Evolutionary conservation across 2,113 vertebrate species (phyloP), one percentile per base, ranked within the genome.

Genomic region (Hucho hucho): DNA sequence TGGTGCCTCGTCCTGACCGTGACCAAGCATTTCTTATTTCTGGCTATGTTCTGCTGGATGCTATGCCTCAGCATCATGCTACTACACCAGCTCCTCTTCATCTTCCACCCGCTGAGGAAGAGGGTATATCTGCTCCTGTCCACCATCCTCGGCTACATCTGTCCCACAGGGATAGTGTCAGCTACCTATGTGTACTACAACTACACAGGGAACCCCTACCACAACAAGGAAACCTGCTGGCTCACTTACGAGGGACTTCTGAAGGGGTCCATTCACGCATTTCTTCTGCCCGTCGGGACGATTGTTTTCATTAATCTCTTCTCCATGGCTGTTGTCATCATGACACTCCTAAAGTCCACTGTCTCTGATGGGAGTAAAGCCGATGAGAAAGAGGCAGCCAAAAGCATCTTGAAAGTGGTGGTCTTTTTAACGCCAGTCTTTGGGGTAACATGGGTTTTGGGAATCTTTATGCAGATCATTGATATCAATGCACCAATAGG

Each of bases 11-110:
- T 88, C 0, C 70, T 95, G 49, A 93, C 95, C 0, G 76, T 96
- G 26, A 93, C 94, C 47, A 92, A 95, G 74, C 97, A 99, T 67
- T 94, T 97, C 49, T 97, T 95, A 85, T 98, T 89, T 85, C 90
- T 97, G 59, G 91, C 94, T 4, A 95, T 95, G 89, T 99, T 98
- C 77, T 94, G 95, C 91, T 99, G 98, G 97, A 99, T 96, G 96
- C 86, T 98, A 53, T 95, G 94, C 22, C 84, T 97, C 78, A 97
- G 97, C 49, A 84, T 95, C 59, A 95, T 98, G 92, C 95, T 99
- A 1, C 93, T 98, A 75, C 96, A 98, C 83, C 95, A 96, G 71
- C 88, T 99, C 61, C 92, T 99, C 83, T 98, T 99, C 58, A 95
- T 99, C 74, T 94, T 99, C 29, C 94, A 92, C 0, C 94, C 94